Base-by-base conservation (phyloP, 2,888 invertebrate genomes). In the Platerodrilus igneus region DNA sequence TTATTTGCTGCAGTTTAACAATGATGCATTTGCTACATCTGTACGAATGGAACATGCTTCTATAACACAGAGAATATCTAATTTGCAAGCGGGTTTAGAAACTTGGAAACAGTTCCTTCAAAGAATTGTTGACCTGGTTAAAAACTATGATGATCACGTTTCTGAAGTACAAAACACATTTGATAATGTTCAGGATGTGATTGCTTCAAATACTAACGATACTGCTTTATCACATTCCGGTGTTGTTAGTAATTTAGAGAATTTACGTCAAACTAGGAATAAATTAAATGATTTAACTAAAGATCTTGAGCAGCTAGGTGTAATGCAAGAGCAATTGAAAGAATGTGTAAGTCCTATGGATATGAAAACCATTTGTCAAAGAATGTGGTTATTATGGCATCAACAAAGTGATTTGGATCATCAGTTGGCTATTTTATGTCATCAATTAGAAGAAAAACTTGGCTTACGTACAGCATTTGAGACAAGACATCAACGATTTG, bases 291-390 rank as follows among this genome's bases (percentile, higher is more conserved):
- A 72, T 41, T 70, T 78, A 29, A 75, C 75, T 25, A 72, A 72
- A 17, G 79, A 82, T 37, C 69, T 89, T 14, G 86, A 89, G 62
- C 72, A 78, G 18, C 69, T 89, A 0, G 81, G 80, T 25, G 78
- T 83, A 1, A 79, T 80, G 17, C 83, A 87, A 53, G 88, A 90
- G 62, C 83, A 89, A 64, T 70, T 92, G 2, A 86, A 88, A 56
- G 88, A 90, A 60, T 86, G 86, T 54, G 73, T 91, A 3, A 87
- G 86, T 62, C 87, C 89, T 0, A 78, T 81, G 28, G 91, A 92
- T 58, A 83, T 88, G 67, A 85, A 89, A 61, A 72, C 81, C 8
- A 78, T 90, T 29, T 81, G 81, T 51, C 90, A 90, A 61, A 77
- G 79, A 49, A 76, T 83, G 46, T 85, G 87, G 79, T 74, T 88